Percentiles rank a stretch among this genome's conserved stretches.
These are phyloP conservation scores for Apoda limacodes DNA, from an alignment of 2,888 invertebrate genomes.

Conservation along the genomic window DNA sequence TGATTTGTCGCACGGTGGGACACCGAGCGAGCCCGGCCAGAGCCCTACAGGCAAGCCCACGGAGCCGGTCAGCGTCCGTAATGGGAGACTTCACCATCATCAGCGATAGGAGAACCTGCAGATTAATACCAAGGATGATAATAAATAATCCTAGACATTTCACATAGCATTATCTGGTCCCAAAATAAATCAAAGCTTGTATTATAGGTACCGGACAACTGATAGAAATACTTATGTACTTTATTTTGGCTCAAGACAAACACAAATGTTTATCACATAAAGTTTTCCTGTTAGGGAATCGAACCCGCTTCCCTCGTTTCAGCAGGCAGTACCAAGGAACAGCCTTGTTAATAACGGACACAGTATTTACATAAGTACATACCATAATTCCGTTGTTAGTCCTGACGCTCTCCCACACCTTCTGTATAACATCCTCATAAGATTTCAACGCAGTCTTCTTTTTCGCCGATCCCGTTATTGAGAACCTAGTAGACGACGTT, in stretches of 20 bases:
- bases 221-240: no score
- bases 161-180: no score
- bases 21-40: constrained; percentile 94
- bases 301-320: no score
- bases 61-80: constrained; percentile 95
- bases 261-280: no score
- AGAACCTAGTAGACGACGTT: constrained; percentile 58
- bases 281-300: no score
- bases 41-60: constrained; percentile 93
- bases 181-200: no score
- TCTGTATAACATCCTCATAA: constrained; percentile 89
- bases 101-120: constrained; percentile 82
- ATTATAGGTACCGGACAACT: no score
- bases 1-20: constrained; percentile 93
- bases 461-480: constrained; percentile 60
- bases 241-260: no score
- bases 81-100: constrained; percentile 95
- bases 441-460: constrained; percentile 74
- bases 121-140: no score
- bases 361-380: no score
- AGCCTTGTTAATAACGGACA: not conserved
- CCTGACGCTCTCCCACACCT: constrained; percentile 94
- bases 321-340: not conserved
- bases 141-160: no score
- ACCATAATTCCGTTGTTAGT: constrained; percentile 98